phyloP scores from a whole-genome alignment of 2,888 invertebrate species.

The Diabrotica balteata region DNA sequence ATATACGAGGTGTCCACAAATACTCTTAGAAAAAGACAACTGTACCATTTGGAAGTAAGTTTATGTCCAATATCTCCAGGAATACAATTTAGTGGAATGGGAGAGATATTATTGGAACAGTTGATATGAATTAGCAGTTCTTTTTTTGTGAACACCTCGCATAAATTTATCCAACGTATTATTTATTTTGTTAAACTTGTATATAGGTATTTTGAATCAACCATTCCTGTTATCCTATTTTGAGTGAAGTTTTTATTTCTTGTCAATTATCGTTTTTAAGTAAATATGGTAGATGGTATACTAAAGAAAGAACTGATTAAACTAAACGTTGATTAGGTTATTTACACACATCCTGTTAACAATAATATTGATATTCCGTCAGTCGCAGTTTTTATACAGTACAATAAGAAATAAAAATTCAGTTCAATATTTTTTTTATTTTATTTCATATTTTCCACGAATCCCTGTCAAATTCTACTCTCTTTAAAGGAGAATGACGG shows the following conservation, averaged over 20 bases:
- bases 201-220: slow-evolving; percentile 33
- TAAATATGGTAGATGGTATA: background rate
- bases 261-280: slow-evolving; percentile 14
- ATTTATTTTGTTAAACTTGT: slow-evolving; percentile 19
- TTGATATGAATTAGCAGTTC: too few species aligned
- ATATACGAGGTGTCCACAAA: too few species aligned
- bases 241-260: slow-evolving; percentile 37
- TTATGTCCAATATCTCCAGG: too few species aligned
- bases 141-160: too few species aligned
- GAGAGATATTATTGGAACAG: too few species aligned
- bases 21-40: too few species aligned
- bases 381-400: background rate
- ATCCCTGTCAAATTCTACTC: too few species aligned
- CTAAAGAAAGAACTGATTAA: slow-evolving; percentile 8
- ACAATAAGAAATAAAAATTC: slow-evolving; percentile 9
- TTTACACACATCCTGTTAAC: background rate
- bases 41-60: too few species aligned
- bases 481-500: too few species aligned
- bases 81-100: too few species aligned
- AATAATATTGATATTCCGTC: background rate
- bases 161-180: too few species aligned
- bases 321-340: background rate
- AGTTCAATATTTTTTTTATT: slow-evolving; percentile 9
- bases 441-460: background rate
- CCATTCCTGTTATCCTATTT: slow-evolving; percentile 37